Conservation (phyloP, 92 coral and sea anemone genomes). For the Chrysogorgia sp. region DNA sequence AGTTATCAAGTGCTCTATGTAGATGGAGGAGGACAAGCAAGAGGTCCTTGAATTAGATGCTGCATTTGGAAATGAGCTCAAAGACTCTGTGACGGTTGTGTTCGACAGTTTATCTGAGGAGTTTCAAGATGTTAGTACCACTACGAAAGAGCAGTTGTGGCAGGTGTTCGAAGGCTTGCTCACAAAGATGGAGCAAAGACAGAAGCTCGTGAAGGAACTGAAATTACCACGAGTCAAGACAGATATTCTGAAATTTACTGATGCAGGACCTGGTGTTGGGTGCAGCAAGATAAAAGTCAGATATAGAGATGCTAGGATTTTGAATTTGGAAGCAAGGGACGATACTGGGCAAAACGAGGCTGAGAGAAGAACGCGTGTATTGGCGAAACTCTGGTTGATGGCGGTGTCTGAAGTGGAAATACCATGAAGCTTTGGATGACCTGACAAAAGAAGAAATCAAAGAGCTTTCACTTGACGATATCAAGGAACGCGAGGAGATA, state of each 20-base stretch:
- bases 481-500: not conserved
- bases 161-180: constrained; percentile 38
- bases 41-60: no score
- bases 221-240: constrained; percentile 48
- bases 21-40: no score
- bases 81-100: no score
- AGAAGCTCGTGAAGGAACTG: constrained; percentile 29
- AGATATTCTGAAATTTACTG: constrained; percentile 62
- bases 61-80: no score
- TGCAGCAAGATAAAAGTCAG: constrained; percentile 55
- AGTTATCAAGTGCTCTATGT: no score
- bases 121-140: no score
- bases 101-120: no score
- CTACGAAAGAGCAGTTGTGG: no score
- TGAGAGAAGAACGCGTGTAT: constrained; percentile 52
- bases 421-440: no score
- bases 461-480: no score
- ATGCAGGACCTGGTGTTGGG: constrained; percentile 72
- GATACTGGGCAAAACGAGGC: constrained; percentile 68
- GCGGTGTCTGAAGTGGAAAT: constrained; percentile 46
- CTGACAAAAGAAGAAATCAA: no score
- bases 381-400: constrained; percentile 55
- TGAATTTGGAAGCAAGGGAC: constrained; percentile 48
- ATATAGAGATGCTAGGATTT: constrained; percentile 55
- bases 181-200: constrained; percentile 38